phyloP scores from a whole-genome alignment of 1,140 invertebrate genomes.

The Drosophila kepulauana region DNA sequence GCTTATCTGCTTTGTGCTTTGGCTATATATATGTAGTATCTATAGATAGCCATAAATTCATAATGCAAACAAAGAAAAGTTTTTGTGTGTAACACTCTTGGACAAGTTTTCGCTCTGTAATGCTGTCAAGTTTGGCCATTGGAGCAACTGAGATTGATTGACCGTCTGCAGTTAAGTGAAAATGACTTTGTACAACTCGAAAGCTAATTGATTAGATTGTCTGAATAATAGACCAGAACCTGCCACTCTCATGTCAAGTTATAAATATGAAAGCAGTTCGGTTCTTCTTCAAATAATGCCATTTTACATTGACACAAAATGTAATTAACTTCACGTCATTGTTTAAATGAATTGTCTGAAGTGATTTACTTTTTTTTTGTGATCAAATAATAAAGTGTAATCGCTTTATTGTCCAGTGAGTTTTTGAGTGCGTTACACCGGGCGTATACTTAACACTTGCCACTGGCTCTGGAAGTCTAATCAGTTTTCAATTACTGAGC shows the following conservation, averaged over 20 bases:
- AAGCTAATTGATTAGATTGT: conserved; percentile 46
- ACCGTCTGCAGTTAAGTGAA: conserved; percentile 35
- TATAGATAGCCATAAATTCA: conserved; percentile 46
- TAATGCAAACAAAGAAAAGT: conserved; percentile 48
- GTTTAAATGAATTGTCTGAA: not conserved
- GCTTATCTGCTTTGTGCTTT: not conserved
- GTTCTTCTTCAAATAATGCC: not conserved
- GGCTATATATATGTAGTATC: too few relatives aligned
- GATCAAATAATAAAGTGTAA: conserved; percentile 4
- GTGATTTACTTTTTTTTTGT: not conserved
- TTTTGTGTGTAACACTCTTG: conserved; percentile 2
- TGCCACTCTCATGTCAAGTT: not conserved
- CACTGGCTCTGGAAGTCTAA: not conserved
- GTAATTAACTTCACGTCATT: not conserved
- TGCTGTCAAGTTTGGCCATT: conserved; percentile 53
- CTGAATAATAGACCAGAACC: conserved; percentile 8
- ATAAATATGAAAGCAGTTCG: conserved; percentile 26
- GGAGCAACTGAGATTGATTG: conserved; percentile 32
- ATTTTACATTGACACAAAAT: not conserved
- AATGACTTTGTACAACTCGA: conserved; percentile 28
- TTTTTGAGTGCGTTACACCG: not conserved
- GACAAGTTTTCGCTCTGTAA: conserved; percentile 49
- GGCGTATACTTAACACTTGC: conserved; percentile 35
- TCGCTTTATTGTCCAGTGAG: not conserved
- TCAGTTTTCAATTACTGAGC: conserved; percentile 31